Evolutionary conservation across 1,140 invertebrate genomes (phyloP), one percentile per base, ranked within the genome.

Genomic region (Drosophila pseudoobscura): DNA sequence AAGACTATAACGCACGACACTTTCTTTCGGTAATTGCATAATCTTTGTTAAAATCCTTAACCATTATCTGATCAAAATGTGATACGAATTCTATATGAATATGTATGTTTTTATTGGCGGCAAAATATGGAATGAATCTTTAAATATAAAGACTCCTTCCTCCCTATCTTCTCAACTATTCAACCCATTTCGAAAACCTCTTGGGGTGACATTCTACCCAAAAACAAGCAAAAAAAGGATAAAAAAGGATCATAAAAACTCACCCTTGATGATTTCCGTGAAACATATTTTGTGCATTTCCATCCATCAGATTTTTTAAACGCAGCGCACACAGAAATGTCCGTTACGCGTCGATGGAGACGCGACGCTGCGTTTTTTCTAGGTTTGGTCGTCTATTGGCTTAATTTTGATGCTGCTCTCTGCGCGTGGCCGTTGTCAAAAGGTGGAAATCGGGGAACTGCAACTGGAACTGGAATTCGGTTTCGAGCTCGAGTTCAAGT

Each of bases 241-340:
- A 9, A n/a, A 5, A 11, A 20, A 7, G 11, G 50, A 15, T 2
- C 43, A 31, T n/a, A 39, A 66, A 59, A 78, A 89, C 89, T 91
- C 78, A 92, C 91, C 91, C 91, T 91, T 92, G 91, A 84, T 91
- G 91, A 91, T 91, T 91, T 91, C 91, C 91, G 90, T 92, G 91
- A 91, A 90, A 92, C 91, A 92, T 92, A 91, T 92, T 92, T 91
- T 92, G 91, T 79, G 91, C 91, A 92, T 92, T 92, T 91, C 91
- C 91, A 91, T 92, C 91, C 91, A 92, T 92, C 88, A 91, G 90
- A 90, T 89, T 85, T 89, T 80, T 70, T 51, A 59, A 85, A 78
- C 85, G 74, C 75, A 78, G 79, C 78, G 87, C 68, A 80, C 72
- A 80, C 76, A 80, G 64, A 84, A 90, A 87, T 77, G 73, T 85